Base-by-base conservation (phyloP, 2,888 invertebrate species). In the Cephus spinipes region DNA sequence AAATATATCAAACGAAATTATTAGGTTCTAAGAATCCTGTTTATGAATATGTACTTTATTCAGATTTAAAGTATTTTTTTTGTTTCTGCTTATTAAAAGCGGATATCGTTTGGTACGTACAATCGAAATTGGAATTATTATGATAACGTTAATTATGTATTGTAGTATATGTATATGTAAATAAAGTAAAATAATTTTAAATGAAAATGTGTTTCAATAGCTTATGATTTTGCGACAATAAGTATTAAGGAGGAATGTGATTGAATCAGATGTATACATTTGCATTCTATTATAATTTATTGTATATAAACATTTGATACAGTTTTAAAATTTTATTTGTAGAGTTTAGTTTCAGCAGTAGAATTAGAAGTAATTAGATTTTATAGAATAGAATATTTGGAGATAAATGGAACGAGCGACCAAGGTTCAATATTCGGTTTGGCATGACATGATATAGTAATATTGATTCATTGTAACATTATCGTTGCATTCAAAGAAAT, bases 241-340 rank as follows among this genome's bases (percentile, higher is more conserved):
- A 2, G 2, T 55, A 55, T 23, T 55, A 55, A 55, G 55, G 9
- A 23, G 23, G 55, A 55, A 55, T 55, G 23, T 23, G 55, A 9
- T 23, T 23, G 55, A 55, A 55, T 55, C 55, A 55, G 55, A 71
- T 33, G 71, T 15, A 32, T 31, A 11, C 33, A 71, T 81, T 84
- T 87, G 85, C 87, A 87, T 89, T 82, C 81, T 88, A 83, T 85
- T 84, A 89, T 89, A 88, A 89, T 90, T 90, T 90, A 89, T 90
- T 90, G 89, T 87, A 89, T 89, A 90, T 90, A 90, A 90, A 90
- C 90, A 90, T 90, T 90, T 90, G 88, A 89, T 90, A 90, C 90
- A 90, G 85, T 88, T 89, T 87, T 85, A 82, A 82, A 84, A 84
- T 85, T 85, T 85, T 85, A 82, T 83, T 83, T 77, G 85, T 88